These are phyloP conservation scores for Lerista edwardsae DNA, from an alignment of 2,797 vertebrate genomes.

Conservation along the genomic window DNA sequence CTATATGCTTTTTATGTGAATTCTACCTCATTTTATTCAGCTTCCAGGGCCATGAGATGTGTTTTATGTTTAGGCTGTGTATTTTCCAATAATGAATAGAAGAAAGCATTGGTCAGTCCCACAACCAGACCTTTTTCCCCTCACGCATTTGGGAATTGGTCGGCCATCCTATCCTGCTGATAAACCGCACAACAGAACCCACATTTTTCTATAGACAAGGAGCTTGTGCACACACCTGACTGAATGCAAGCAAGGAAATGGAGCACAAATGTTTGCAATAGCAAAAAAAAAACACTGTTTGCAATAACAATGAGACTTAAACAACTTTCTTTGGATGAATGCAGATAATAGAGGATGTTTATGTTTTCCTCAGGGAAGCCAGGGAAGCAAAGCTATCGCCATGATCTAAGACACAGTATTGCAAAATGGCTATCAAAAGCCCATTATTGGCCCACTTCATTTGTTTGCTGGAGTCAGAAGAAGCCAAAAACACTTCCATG, in stretches of 20 bases:
- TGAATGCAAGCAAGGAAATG: constrained; percentile 13
- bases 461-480: constrained; percentile 11
- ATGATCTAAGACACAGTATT: constrained; percentile 52
- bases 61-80: no score
- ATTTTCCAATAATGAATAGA: not conserved
- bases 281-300: constrained; percentile 36
- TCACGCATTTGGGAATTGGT: not conserved
- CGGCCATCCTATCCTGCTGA: not conserved
- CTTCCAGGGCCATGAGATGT: no score
- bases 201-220: not conserved
- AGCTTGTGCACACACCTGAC: not conserved
- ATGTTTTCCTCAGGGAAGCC: constrained; percentile 55
- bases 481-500: fast-evolving
- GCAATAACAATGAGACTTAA: constrained; percentile 5
- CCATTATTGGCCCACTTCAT: not conserved
- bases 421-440: constrained; percentile 33
- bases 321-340: constrained; percentile 60
- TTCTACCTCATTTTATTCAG: no score
- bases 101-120: not conserved
- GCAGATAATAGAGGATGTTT: constrained; percentile 57
- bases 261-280: not conserved
- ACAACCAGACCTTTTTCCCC: not conserved
- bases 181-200: not conserved
- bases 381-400: constrained; percentile 60
- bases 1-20: no score